A percentile compares a stretch with the other conserved stretches of the same genome.
Evolutionary conservation across 2,113 vertebrate species (phyloP).

Genomic region (Neolamprologus falcicula): DNA sequence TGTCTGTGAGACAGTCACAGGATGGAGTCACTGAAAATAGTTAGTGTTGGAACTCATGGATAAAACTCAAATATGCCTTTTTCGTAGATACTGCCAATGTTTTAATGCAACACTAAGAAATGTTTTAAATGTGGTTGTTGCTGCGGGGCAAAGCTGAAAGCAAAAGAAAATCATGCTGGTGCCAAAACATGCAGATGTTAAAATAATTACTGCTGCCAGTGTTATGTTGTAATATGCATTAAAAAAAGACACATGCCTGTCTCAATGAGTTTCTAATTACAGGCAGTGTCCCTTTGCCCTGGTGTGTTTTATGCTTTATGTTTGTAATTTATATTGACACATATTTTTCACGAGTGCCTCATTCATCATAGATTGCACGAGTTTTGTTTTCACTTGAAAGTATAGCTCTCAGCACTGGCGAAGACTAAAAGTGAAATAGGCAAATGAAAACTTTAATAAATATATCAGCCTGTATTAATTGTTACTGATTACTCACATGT

Average conservation of each 20-base stretch:
- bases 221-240: neutral
- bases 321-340: neutral
- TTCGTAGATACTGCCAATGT: neutral
- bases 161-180: neutral
- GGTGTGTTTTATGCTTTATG: neutral
- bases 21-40: neutral
- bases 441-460: neutral
- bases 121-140: neutral
- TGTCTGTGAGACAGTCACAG: neutral
- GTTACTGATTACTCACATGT: slow-evolving; percentile 12
- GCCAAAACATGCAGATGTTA: neutral
- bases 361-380: neutral
- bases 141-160: neutral
- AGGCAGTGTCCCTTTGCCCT: neutral
- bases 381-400: neutral
- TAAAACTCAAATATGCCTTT: neutral
- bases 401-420: neutral
- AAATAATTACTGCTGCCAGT: neutral
- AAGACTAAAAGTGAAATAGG: neutral
- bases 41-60: neutral
- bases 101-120: neutral
- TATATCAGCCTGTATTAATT: neutral
- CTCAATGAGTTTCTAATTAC: neutral
- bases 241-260: neutral
- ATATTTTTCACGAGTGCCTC: neutral